phyloP scores from a whole-genome alignment of 2,888 invertebrate species.

The Nomada fucata region DNA sequence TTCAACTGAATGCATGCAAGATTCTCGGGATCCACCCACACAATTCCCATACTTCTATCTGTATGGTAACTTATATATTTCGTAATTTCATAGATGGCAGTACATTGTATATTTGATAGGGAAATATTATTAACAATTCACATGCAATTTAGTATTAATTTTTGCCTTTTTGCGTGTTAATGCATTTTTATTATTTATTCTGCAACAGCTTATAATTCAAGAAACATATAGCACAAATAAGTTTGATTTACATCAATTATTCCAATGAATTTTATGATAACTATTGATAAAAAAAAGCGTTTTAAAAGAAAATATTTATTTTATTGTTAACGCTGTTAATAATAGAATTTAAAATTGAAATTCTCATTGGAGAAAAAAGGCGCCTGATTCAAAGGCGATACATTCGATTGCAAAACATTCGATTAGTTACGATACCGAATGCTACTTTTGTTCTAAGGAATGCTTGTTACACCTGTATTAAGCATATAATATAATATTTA shows the following conservation, averaged over 20 bases:
- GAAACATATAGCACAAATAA: background rate
- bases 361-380: background rate
- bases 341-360: background rate
- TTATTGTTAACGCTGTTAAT: background rate
- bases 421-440: background rate
- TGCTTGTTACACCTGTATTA: slow-evolving; percentile 17
- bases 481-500: slow-evolving; percentile 33
- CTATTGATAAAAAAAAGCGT: background rate
- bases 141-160: background rate
- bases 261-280: background rate
- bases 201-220: background rate
- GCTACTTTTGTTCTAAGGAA: background rate
- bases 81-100: slow-evolving; percentile 26
- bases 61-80: background rate
- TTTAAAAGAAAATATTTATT: background rate
- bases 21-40: slow-evolving; percentile 55
- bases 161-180: background rate
- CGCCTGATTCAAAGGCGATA: background rate
- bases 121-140: background rate
- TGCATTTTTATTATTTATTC: background rate
- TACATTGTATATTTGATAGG: slow-evolving; percentile 9
- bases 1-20: slow-evolving; percentile 20
- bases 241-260: background rate
- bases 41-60: slow-evolving; percentile 32
- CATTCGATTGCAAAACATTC: background rate